Evolutionary conservation across 2,888 invertebrate species (phyloP), one percentile per base, ranked within the genome.

Genomic region (Octonoba sinensis): DNA sequence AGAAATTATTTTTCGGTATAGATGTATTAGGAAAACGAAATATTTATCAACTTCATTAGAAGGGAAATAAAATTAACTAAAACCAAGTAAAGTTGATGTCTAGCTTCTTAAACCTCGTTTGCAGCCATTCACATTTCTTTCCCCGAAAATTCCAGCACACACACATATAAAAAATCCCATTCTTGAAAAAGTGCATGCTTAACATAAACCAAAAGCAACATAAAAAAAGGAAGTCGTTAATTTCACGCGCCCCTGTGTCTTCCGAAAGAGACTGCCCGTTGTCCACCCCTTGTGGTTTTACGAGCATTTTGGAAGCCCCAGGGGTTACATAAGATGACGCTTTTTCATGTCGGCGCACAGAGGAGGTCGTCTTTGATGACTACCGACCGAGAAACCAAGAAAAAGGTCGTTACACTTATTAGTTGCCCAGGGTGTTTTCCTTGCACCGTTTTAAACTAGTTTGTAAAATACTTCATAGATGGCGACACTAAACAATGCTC

Each of bases 231-330:
- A 3, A 49, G 67, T 67, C 73, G 56, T 79, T 73, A 73, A 79
- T 79, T 79, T 73, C 72, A 66, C 67, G 79, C 67, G 46, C 62
- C 60, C 79, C 69, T 62, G 67, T 60, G 54, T 36, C 49, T 47
- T 56, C 36, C 16, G 16, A 46, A 64, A 36, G 57, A 51, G 78
- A 71, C 65, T 66, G 72, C 72, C 71, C 78, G 66, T 72, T 78
- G 78, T 79, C 72, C 72, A 72, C 73, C 79, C 73, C 73, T 69
- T 47, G 69, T 27, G 54, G 73, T 66, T 79, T 79, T 79, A 79
- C 62, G 65, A 57, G 64, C 70, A 47, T 70, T 62, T 62, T 56
- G n/a, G 27, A 44, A 44, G n/a, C 79, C 69, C 60, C 72, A 12
- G 67, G 79, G 56, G 72, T 62, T 67, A 49, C 11, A 16, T 62